A percentile compares a stretch with the other conserved stretches of the same genome.
phyloP scores from a whole-genome alignment of 2,797 vertebrate species.

The Protonibea diacanthus region DNA sequence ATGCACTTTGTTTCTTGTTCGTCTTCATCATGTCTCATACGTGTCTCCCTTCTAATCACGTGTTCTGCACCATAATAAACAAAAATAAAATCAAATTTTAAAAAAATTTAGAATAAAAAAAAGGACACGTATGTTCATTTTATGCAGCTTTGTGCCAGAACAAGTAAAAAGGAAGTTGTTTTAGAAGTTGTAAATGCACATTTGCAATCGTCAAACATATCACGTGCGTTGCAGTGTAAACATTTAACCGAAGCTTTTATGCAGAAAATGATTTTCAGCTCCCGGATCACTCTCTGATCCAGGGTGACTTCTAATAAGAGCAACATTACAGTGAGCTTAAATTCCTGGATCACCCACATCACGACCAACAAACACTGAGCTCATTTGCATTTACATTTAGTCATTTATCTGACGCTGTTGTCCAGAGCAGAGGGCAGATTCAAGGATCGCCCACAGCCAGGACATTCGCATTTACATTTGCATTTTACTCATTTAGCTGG shows the following conservation, averaged over 20 bases:
- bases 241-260: background rate
- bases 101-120: too few relatives aligned
- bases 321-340: conserved; percentile 17
- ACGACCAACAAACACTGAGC: background rate
- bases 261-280: background rate
- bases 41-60: too few relatives aligned
- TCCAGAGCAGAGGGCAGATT: conserved; percentile 31
- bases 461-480: conserved; percentile 13
- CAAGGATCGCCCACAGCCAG: conserved; percentile 20
- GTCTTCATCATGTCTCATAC: too few relatives aligned
- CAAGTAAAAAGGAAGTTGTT: too few relatives aligned
- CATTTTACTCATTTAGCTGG: conserved; percentile 24
- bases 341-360: conserved; percentile 16
- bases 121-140: too few relatives aligned
- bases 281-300: conserved; percentile 6
- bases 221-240: background rate
- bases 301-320: conserved; percentile 7
- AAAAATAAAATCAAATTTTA: too few relatives aligned
- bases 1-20: too few relatives aligned
- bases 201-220: too few relatives aligned
- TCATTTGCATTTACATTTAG: conserved; percentile 31
- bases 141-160: too few relatives aligned
- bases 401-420: background rate
- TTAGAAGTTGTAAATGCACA: too few relatives aligned
- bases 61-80: too few relatives aligned